A percentile compares a stretch with the other conserved stretches of the same genome.
Conservation (phyloP, 2,888 invertebrate genomes). For the Tetranychus truncatus region DNA sequence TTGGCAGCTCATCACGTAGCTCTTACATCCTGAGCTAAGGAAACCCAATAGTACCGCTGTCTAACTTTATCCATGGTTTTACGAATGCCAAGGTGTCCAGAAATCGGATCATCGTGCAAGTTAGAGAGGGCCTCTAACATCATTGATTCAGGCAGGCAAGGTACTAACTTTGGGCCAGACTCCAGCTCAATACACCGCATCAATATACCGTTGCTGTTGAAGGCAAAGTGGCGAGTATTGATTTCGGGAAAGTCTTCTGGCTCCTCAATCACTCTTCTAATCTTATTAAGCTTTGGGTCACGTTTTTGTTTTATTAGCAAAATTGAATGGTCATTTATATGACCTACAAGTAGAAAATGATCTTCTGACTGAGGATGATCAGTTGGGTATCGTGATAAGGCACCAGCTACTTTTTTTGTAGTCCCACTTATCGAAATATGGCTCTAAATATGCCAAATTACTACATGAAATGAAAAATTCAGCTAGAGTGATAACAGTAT, state of each 20-base stretch:
- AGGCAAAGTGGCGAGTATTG: not conserved
- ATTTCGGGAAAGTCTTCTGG: not conserved
- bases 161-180: not conserved
- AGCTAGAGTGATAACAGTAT: too few species aligned
- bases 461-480: too few species aligned
- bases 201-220: not conserved
- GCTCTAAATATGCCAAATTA: too few species aligned
- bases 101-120: not conserved
- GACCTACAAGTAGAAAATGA: not conserved
- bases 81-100: slow-evolving; percentile 3
- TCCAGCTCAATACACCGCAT: not conserved
- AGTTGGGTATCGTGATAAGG: slow-evolving; percentile 7
- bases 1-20: not conserved
- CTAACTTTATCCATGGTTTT: not conserved
- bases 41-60: not conserved
- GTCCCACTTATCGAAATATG: too few species aligned
- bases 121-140: not conserved
- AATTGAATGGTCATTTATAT: not conserved
- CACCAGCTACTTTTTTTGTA: not conserved
- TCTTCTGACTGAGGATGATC: too few species aligned
- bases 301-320: not conserved
- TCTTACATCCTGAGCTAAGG: not conserved
- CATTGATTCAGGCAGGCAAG: not conserved
- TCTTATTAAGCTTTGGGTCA: not conserved
- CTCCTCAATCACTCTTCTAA: not conserved